Conservation (phyloP, 1,140 invertebrate species). For the Semibalanus balanoides region DNA sequence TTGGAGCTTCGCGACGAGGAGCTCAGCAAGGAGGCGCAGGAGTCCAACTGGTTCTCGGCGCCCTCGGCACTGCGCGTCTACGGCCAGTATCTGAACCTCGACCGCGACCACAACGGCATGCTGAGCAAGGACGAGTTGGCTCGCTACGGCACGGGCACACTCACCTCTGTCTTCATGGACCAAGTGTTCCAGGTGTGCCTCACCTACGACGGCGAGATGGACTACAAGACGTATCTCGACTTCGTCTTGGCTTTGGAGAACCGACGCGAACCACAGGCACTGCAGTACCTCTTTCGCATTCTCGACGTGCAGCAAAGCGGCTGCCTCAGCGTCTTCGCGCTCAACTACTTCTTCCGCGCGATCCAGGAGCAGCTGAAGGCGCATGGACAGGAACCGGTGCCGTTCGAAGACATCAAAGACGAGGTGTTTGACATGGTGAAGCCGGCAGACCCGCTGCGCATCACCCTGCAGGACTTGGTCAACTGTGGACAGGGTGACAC, state of each 20-base stretch:
- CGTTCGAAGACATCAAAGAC: constrained; percentile 89
- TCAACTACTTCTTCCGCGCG: constrained; percentile 83
- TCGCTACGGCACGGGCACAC: constrained; percentile 74
- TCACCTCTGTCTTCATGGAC: constrained; percentile 83
- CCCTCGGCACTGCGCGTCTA: constrained; percentile 78
- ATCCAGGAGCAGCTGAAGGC: constrained; percentile 78
- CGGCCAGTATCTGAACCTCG: constrained; percentile 82
- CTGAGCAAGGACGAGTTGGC: constrained; percentile 74
- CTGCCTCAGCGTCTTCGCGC: constrained; percentile 73
- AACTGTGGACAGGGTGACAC: constrained; percentile 73
- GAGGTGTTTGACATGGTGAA: constrained; percentile 98
- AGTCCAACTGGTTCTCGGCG: constrained; percentile 90
- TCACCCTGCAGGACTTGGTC: constrained; percentile 73
- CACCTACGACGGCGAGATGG: constrained; percentile 93
- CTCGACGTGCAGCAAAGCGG: constrained; percentile 78
- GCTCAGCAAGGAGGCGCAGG: constrained; percentile 59
- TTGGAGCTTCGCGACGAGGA: constrained; percentile 72
- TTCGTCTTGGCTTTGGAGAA: constrained; percentile 89
- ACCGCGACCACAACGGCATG: constrained; percentile 92
- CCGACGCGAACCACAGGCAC: constrained; percentile 71
- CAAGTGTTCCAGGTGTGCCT: constrained; percentile 88
- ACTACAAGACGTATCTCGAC: constrained; percentile 93
- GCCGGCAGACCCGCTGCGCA: constrained; percentile 63
- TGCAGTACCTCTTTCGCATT: constrained; percentile 84
- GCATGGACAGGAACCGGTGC: constrained; percentile 68